Conservation (phyloP, 2,113 vertebrate species). For the Forbesichthys papilliferus region DNA sequence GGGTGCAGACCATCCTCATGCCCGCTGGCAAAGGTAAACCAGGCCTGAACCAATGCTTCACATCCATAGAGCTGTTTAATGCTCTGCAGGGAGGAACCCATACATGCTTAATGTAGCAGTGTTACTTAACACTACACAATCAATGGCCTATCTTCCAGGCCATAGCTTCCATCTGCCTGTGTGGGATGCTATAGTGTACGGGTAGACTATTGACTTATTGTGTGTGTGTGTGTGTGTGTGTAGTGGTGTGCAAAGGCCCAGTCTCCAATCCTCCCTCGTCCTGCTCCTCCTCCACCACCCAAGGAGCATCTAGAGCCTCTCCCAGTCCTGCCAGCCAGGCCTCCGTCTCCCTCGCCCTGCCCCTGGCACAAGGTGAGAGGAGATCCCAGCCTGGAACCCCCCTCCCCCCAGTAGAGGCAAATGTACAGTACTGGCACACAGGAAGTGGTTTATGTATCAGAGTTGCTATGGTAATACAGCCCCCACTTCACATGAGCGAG, state of each 20-base stretch:
- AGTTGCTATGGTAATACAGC: too few species aligned
- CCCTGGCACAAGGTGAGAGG: slow-evolving; percentile 71
- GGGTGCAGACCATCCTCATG: slow-evolving; percentile 91
- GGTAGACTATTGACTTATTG: slow-evolving; percentile 43
- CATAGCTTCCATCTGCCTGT: too few species aligned
- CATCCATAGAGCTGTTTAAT: too few species aligned
- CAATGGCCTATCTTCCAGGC: too few species aligned
- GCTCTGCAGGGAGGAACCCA: too few species aligned
- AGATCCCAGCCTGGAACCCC: slow-evolving; percentile 7
- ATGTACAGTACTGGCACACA: too few species aligned
- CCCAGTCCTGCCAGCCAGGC: slow-evolving; percentile 50
- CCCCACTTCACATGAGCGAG: too few species aligned
- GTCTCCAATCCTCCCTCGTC: slow-evolving; percentile 52
- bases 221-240: slow-evolving; percentile 39
- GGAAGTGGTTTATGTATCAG: too few species aligned
- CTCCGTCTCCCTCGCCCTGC: slow-evolving; percentile 64
- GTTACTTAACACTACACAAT: too few species aligned
- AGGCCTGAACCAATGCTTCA: background rate
- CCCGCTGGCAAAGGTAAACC: slow-evolving; percentile 88
- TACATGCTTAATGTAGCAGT: too few species aligned
- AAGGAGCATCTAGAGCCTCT: slow-evolving; percentile 57
- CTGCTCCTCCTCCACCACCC: slow-evolving; percentile 33
- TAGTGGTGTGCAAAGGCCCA: slow-evolving; percentile 66
- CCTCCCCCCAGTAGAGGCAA: background rate
- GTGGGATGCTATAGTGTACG: background rate